phyloP scores from a whole-genome alignment of 2,113 vertebrate species.

The Notothenia rossii region DNA sequence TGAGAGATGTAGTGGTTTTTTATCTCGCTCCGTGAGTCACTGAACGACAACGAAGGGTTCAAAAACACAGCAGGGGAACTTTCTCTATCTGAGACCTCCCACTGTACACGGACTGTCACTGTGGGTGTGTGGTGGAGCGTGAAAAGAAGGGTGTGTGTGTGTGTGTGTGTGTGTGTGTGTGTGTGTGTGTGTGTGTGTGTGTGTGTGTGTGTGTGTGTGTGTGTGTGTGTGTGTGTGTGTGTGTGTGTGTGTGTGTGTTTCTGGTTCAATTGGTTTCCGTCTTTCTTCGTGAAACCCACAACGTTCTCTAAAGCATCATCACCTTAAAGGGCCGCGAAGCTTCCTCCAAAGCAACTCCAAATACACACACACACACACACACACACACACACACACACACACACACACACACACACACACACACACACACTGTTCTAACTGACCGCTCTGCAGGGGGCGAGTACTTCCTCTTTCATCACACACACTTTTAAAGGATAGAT shows the following conservation, averaged over 20 bases:
- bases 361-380: not conserved
- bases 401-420: too few relatives aligned
- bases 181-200: constrained; percentile 10
- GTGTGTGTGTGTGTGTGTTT: constrained; percentile 10
- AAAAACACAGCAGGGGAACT: constrained; percentile 51
- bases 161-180: not conserved
- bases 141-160: constrained; percentile 4
- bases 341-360: constrained; percentile 6
- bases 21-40: constrained; percentile 40
- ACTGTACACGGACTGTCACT: not conserved
- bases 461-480: too few relatives aligned
- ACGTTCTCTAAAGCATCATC: not conserved
- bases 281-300: not conserved
- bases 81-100: constrained; percentile 3
- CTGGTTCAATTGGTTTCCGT: constrained; percentile 20
- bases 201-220: not conserved
- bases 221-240: constrained; percentile 1
- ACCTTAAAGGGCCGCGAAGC: not conserved
- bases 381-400: too few relatives aligned
- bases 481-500: too few relatives aligned
- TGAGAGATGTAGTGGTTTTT: constrained; percentile 38
- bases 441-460: too few relatives aligned
- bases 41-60: constrained; percentile 15
- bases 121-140: constrained; percentile 15
- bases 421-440: too few relatives aligned